Percentiles rank a stretch among this genome's conserved stretches.
Conservation (phyloP, 1,140 invertebrate species). For the Drusus annulatus region DNA sequence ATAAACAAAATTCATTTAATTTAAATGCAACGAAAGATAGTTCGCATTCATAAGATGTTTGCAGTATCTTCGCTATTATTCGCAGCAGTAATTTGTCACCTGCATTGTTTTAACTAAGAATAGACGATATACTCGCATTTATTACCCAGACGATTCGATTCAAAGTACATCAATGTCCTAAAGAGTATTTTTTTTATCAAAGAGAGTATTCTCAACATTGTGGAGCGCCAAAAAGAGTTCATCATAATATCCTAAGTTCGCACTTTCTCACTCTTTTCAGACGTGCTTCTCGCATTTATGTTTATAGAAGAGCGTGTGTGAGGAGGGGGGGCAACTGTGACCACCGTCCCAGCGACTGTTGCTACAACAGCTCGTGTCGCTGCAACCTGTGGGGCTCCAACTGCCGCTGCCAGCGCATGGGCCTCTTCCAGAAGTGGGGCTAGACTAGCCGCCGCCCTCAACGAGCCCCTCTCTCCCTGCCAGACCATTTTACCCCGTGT, state of each 20-base stretch:
- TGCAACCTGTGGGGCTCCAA: conserved; percentile 94
- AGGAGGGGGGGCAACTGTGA: conserved; percentile 87
- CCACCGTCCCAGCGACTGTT: conserved; percentile 88
- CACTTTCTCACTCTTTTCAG: conserved; percentile 74
- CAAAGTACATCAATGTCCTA: too few species aligned
- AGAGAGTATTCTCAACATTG: too few species aligned
- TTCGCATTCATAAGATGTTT: too few species aligned
- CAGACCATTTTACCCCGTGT: conserved; percentile 15
- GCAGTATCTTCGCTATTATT: too few species aligned
- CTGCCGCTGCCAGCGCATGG: conserved; percentile 90
- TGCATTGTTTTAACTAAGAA: too few species aligned
- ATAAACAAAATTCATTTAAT: too few species aligned
- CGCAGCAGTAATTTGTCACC: too few species aligned
- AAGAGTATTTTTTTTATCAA: too few species aligned
- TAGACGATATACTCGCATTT: too few species aligned
- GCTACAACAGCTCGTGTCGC: conserved; percentile 87
- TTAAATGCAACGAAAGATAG: too few species aligned
- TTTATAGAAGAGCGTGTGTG: conserved; percentile 89
- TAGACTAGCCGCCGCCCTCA: conserved; percentile 64
- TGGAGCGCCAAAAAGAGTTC: too few species aligned
- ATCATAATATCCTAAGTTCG: conserved; percentile 29
- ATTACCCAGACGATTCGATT: too few species aligned
- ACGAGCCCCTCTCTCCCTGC: conserved; percentile 19
- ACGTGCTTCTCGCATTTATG: conserved; percentile 89
- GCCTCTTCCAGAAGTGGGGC: conserved; percentile 93